Base-by-base conservation (phyloP, 2,888 invertebrate genomes). In the Ptychoptera contaminata region DNA sequence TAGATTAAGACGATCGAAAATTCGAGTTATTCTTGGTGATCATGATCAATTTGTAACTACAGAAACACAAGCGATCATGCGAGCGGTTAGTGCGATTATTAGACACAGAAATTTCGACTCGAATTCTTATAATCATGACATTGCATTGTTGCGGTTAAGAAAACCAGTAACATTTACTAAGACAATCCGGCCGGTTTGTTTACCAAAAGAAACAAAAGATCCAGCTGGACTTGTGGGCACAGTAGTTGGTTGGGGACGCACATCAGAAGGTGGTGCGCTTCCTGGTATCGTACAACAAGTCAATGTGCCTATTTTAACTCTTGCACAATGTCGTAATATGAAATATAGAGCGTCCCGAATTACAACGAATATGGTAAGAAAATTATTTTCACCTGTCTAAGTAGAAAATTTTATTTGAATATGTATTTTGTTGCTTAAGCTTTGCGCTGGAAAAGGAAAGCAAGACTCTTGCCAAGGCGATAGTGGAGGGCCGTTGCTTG, bases 401-500 rank as follows among this genome's bases (percentile, higher is more conserved):
- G 16, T 43, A 16, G 1, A 34, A 43, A 38, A 34, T 34, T 46
- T 37, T 39, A 30, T 14, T 3, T 40, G 32, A 30, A 8, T 15
- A 23, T 38, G 11, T 29, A 39, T 12, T 16, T n/a, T 39, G 35
- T 36, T 42, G 11, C 58, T 61, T 10, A 55, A 71, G 70, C 59
- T 88, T 46, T 90, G 88, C 59, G 88, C 88, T 8, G 88, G 88
- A 11, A 74, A 76, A 49, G 82, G 83, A 2, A 74, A 74, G 7
- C 79, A 82, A 57, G 88, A 90, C 63, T 87, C 87, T 0, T 90
- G 88, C 55, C 88, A 88, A 65, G 88, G 88, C 0, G 88, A 88
- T 61, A 86, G 86, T 53, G 88, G 88, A 12, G 88, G 88, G 0
- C 88, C 88, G 1, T 66, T 88, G 37, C 67, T 87, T 1, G 65